Base-by-base conservation (phyloP, 2,888 invertebrate genomes). In the Drosophila siamana region DNA sequence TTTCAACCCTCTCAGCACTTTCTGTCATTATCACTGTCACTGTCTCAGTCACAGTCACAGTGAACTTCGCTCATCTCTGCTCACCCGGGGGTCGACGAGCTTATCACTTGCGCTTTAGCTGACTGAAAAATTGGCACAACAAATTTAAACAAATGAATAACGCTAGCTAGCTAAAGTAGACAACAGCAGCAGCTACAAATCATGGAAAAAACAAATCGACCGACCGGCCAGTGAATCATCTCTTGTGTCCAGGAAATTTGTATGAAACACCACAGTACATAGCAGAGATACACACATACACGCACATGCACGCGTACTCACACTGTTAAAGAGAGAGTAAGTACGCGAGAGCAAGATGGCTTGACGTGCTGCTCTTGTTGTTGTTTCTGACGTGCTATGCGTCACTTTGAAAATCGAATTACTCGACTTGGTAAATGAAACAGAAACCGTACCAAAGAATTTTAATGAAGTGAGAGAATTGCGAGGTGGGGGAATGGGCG, bases 391-490 rank as follows among this genome's bases (percentile, higher is more conserved):
- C 63, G 43, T 74, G 84, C 69, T 69, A 83, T 83, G 83, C 83
- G 83, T 83, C 83, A 83, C 75, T 86, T 69, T 67, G 40, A 80
- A 88, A 88, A 88, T 88, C 83, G 87, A 88, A 84, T 84, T 86
- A 88, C 88, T 62, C 78, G 71, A 54, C 78, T 64, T 61, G 54
- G 62, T 60, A 71, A 83, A 86, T 84, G 88, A 84, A 88, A 84
- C 87, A 78, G 87, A 84, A 84, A 84, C 87, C 83, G 84, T 86
- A 70, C 48, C 78, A 69, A 72, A 84, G 55, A 82, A 65, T 60
- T 65, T 63, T 28, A 65, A 69, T 54, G 65, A 43, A 62, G 47
- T 54, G 48, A 33, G 55, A 50, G 52, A 26, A 15, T 7, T 36
- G 26, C 30, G 38, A 46, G 41, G 11, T 1, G n/a, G 19, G 24